phyloP scores from a whole-genome alignment of 2,888 invertebrate species.

The Agonopterix arenella region DNA sequence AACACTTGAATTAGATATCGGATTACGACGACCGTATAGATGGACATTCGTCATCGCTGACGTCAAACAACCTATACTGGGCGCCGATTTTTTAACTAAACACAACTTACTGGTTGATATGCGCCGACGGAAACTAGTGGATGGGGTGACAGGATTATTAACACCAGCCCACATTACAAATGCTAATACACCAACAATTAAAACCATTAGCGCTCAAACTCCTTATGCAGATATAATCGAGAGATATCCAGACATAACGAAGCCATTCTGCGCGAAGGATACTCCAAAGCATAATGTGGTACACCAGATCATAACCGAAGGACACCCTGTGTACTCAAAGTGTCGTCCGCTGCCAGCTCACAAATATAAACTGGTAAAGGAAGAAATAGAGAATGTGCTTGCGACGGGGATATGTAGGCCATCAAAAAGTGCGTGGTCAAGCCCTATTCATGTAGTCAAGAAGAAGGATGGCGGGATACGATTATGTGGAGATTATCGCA shows the following conservation, averaged over 20 bases:
- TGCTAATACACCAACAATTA: background rate
- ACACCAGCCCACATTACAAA: background rate
- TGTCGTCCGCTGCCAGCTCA: slow-evolving; percentile 7
- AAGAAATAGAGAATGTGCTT: slow-evolving; percentile 17
- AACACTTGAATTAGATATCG: background rate
- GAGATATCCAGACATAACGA: background rate
- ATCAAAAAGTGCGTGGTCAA: slow-evolving; percentile 32
- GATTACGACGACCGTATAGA: background rate
- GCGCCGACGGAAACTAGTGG: background rate
- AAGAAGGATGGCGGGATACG: slow-evolving; percentile 21
- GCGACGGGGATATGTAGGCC: slow-evolving; percentile 30
- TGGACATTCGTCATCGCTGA: background rate
- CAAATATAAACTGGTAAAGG: slow-evolving; percentile 2
- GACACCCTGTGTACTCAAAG: background rate
- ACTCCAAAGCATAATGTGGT: background rate
- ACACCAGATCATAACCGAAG: background rate
- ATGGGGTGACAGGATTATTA: background rate
- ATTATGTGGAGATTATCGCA: slow-evolving; percentile 42
- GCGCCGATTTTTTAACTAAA: background rate
- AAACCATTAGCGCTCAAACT: background rate
- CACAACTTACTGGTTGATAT: background rate
- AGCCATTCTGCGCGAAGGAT: background rate
- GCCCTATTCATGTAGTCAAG: slow-evolving; percentile 24
- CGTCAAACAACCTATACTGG: background rate
- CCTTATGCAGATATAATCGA: background rate